These are phyloP conservation scores for Lampropteryx suffumata DNA, from an alignment of 2,888 invertebrate genomes.

Conservation along the genomic window DNA sequence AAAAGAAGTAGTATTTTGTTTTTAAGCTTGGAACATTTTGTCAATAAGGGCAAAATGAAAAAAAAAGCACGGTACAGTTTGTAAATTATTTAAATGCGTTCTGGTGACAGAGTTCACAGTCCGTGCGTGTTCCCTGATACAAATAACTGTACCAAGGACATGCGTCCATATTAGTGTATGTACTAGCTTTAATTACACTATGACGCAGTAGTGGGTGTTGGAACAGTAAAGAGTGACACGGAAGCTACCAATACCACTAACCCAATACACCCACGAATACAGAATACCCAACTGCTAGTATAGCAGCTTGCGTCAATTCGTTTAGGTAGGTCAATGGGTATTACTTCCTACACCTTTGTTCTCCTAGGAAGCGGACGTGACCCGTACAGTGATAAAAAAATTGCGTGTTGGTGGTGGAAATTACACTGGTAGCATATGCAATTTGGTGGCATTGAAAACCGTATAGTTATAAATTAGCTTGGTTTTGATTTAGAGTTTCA, in stretches of 20 bases:
- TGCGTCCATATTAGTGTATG: neutral
- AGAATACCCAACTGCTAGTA: conserved; percentile 6
- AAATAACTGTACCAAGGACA: neutral
- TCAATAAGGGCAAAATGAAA: no score
- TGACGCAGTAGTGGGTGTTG: conserved; percentile 39
- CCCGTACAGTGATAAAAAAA: conserved; percentile 18
- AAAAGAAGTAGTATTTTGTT: no score
- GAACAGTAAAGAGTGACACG: conserved; percentile 39
- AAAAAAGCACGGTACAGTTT: no score
- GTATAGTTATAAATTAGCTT: no score
- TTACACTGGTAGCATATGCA: neutral
- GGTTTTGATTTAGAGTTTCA: no score
- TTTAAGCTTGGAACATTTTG: no score
- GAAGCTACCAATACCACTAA: conserved; percentile 40
- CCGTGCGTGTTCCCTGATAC: no score
- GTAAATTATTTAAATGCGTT: no score
- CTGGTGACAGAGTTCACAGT: no score
- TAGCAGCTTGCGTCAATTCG: conserved; percentile 52
- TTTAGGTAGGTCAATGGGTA: conserved; percentile 25
- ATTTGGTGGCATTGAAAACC: conserved; percentile 1
- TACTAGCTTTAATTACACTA: neutral
- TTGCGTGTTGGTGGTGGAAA: neutral
- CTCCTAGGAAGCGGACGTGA: conserved; percentile 29
- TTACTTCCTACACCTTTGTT: conserved; percentile 52
- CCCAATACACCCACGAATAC: conserved; percentile 44